A percentile compares a stretch with the other conserved stretches of the same genome.
Conservation (phyloP, 2,888 invertebrate genomes). For the Troglohyphantes excavatus region DNA sequence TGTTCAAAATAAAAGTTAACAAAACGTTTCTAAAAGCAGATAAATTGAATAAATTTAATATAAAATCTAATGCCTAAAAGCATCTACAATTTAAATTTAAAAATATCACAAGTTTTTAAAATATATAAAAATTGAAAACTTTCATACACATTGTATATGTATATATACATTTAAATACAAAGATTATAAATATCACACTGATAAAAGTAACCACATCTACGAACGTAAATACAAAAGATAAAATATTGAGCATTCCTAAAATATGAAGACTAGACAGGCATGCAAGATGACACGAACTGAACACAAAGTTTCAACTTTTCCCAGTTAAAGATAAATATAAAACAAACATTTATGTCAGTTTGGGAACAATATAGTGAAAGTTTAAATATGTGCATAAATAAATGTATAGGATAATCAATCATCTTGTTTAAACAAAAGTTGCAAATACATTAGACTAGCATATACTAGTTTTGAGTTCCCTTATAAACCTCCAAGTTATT, state of each 20-base stretch:
- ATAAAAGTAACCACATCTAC: slow-evolving; percentile 1
- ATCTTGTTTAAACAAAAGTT: not conserved
- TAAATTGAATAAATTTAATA: slow-evolving; percentile 16
- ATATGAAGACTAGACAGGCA: not conserved
- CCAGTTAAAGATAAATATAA: too few species aligned
- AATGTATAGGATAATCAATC: not conserved
- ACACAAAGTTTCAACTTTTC: too few species aligned
- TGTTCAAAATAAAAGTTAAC: not conserved
- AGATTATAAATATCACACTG: slow-evolving; percentile 22
- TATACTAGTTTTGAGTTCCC: not conserved
- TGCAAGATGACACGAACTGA: too few species aligned
- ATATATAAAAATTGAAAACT: slow-evolving; percentile 22
- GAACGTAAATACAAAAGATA: not conserved
- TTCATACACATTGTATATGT: not conserved
- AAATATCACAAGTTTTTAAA: slow-evolving; percentile 57
- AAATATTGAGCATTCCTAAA: slow-evolving; percentile 23
- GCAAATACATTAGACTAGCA: too few species aligned
- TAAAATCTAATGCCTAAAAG: slow-evolving; percentile 59
- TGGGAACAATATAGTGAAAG: too few species aligned
- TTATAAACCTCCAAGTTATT: not conserved
- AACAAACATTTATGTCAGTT: too few species aligned
- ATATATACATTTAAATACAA: slow-evolving; percentile 15
- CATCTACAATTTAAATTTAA: slow-evolving; percentile 29
- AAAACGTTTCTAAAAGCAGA: not conserved
- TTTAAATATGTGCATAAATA: not conserved